A percentile compares a stretch with the other conserved stretches of the same genome.
Evolutionary conservation across 2,797 vertebrate genomes (phyloP).

Genomic region (Falco rusticolus): DNA sequence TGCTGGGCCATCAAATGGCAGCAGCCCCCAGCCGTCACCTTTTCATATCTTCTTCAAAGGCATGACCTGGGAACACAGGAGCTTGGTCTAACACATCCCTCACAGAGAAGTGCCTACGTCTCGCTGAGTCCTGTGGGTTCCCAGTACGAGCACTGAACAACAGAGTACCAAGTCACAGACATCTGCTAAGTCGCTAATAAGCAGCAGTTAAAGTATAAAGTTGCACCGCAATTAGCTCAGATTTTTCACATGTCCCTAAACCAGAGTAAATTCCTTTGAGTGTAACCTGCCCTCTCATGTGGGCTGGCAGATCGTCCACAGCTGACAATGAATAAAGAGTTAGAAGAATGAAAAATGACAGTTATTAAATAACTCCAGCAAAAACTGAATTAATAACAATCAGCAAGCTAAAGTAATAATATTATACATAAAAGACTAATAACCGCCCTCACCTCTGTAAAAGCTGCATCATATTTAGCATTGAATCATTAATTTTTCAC

Average conservation of each 20-base stretch:
- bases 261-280: slow-evolving; percentile 39
- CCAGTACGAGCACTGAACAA: neutral
- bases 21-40: neutral
- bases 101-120: neutral
- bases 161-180: neutral
- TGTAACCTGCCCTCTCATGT: slow-evolving; percentile 59
- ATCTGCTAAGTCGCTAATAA: slow-evolving; percentile 5
- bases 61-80: neutral
- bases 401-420: neutral
- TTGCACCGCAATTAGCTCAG: slow-evolving; percentile 55
- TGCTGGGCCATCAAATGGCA: neutral
- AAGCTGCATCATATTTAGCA: neutral
- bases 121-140: neutral
- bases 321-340: slow-evolving; percentile 37
- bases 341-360: slow-evolving; percentile 36
- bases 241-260: slow-evolving; percentile 39
- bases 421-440: neutral
- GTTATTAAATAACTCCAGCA: slow-evolving; percentile 35
- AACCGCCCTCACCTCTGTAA: neutral
- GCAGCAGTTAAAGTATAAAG: slow-evolving; percentile 47
- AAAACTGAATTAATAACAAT: neutral
- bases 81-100: neutral
- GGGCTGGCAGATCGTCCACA: slow-evolving; percentile 28
- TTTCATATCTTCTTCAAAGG: neutral
- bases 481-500: neutral